Evolutionary conservation across 2,888 invertebrate species (phyloP), one percentile per base, ranked within the genome.

Genomic region (Chromoteleia sp.): DNA sequence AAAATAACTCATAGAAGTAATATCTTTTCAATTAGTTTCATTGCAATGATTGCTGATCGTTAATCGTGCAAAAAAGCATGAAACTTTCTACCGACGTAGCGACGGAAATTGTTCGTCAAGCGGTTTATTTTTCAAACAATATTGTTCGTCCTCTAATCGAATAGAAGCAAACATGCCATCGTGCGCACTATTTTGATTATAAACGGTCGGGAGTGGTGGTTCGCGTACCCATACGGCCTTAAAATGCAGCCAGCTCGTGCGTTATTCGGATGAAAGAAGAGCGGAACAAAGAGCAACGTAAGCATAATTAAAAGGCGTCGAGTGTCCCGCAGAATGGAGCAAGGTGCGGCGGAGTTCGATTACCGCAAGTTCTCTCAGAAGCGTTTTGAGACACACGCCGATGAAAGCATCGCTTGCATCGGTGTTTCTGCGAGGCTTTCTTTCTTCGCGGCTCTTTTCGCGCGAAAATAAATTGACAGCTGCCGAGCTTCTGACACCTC

Each of bases 291-390:
- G 85, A 75, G 61, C 83, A 78, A 84, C 84, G 87, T 82, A 58
- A 80, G 85, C 85, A 89, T 88, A 90, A 90, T 90, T 88, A 89
- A 89, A 89, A 88, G 86, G 88, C 87, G 88, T 88, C 86, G 88
- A 87, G 85, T 85, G 84, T 87, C 84, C 84, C 84, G 84, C 81
- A 80, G 68, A 78, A 78, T 56, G 82, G 48, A 71, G 80, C 77
- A 81, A 83, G 79, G 80, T 79, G 81, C 79, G 68, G 81, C 70
- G 73, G 79, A 79, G 79, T 87, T 86, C 85, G 86, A 88, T 88
- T 85, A 88, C 87, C 86, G 79, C 81, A 78, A 84, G 81, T 73
- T 82, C 84, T 76, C 67, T 30, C n/a, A n/a, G n/a, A n/a, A n/a
- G n/a, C n/a, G n/a, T n/a, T n/a, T n/a, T n/a, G n/a, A n/a, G 15